Conservation (phyloP, 2,113 vertebrate species). For the Pituophis catenifer region DNA sequence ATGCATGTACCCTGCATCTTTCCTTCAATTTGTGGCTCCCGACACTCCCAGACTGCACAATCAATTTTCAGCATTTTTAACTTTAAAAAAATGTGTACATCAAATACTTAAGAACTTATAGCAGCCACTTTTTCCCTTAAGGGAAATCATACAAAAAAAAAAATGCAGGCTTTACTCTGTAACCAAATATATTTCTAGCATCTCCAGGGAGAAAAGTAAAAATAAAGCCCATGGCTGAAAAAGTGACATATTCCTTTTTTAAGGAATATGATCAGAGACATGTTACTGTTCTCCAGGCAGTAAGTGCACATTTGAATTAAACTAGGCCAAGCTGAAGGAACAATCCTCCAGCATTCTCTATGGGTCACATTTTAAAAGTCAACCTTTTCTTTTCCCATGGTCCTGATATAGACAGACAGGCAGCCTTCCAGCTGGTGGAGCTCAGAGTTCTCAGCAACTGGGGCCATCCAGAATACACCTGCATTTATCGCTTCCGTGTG, state of each 20-base stretch:
- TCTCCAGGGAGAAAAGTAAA: not conserved
- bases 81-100: not conserved
- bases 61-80: not conserved
- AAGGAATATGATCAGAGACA: not conserved
- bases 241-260: not conserved
- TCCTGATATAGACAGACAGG: constrained; percentile 54
- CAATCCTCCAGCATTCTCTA: not conserved
- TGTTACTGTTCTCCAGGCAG: not conserved
- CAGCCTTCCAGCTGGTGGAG: constrained; percentile 73
- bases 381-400: not conserved
- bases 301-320: not conserved
- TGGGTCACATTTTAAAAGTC: not conserved
- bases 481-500: constrained; percentile 94
- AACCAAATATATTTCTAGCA: not conserved
- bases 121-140: not conserved
- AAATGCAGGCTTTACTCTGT: not conserved
- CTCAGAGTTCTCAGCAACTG: constrained; percentile 89
- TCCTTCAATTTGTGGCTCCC: not conserved
- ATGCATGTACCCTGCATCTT: not conserved
- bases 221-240: not conserved
- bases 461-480: constrained; percentile 93
- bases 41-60: not conserved
- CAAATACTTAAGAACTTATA: not conserved
- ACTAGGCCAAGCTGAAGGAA: not conserved
- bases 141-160: not conserved